Base-by-base conservation (phyloP, 2,797 vertebrate genomes). In the Sebastes dallii region DNA sequence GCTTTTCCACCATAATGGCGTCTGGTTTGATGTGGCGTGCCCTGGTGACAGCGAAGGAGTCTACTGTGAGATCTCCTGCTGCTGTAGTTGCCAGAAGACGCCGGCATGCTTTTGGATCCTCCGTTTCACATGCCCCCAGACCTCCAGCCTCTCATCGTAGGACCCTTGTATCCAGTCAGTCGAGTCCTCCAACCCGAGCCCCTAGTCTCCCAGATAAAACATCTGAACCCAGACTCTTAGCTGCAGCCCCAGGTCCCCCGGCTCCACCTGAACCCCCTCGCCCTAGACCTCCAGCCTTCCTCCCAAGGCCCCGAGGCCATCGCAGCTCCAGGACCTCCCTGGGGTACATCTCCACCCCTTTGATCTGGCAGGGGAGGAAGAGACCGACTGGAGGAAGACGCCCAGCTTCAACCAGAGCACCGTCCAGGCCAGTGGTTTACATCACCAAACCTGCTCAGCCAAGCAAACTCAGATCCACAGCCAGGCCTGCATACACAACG, bases 281-380 rank as follows among this genome's bases (percentile, higher is more conserved):
- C 5, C 50, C 62, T 1, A 46, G 78, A 73, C 84, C 32, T 54
- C 30, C 55, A 14, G 25, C 54, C 13, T 66, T 42, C 62, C 66
- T 76, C 32, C 72, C 66, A 12, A 78, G 92, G 46, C 75, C 81
- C 29, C 77, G 62, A 3, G 66, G 83, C 24, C 88, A 75, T 30
- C 91, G 82, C n/a, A 89, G 82, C 69, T 87, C 93, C 54, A 95
- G 86, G 86, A 93, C 91, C 8, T 92, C 89, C 34, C 94, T 97
- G 78, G 96, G 96, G 65, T 96, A 96, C 91, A 97, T 97, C 75
- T 98, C 97, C 77, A 97, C 95, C 2, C 96, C 95, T 73, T 71
- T 98, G 83, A 91, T 95, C 91, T 96, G 95, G 94, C 95, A 95
- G 34, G 85, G 95, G 60, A 97, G 95, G 86, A 96, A 95, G 90